Evolutionary conservation across 2,797 vertebrate species (phyloP).

Genomic region (Denticeps clupeoides): DNA sequence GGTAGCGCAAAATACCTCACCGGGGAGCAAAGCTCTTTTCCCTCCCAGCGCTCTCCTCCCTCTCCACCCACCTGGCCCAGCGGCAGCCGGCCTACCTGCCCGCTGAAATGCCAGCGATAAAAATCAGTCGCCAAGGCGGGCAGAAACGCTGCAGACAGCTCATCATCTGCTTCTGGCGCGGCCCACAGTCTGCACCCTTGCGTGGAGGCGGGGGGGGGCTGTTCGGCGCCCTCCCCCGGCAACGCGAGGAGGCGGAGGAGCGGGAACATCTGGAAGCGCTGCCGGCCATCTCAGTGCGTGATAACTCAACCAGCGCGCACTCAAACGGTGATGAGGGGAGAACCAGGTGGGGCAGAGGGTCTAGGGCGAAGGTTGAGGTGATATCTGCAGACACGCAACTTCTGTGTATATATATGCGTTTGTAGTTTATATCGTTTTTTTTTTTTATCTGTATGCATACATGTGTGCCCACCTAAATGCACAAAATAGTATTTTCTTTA

Average conservation of each 20-base stretch:
- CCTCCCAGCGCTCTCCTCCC: slow-evolving; percentile 8
- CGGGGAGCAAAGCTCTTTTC: too few relatives aligned
- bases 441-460: not conserved
- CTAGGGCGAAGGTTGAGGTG: slow-evolving; percentile 2
- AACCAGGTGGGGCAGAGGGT: too few relatives aligned
- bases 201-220: too few relatives aligned
- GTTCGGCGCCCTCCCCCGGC: too few relatives aligned
- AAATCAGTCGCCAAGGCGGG: too few relatives aligned
- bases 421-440: too few relatives aligned
- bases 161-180: slow-evolving; percentile 25
- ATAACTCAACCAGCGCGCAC: slow-evolving; percentile 16
- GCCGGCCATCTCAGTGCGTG: not conserved
- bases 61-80: slow-evolving; percentile 16
- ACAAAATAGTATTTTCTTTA: not conserved
- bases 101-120: slow-evolving; percentile 51
- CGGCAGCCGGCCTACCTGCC: slow-evolving; percentile 44
- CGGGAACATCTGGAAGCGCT: slow-evolving; percentile 24
- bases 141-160: slow-evolving; percentile 23
- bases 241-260: not conserved
- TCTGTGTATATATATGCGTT: too few relatives aligned
- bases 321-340: too few relatives aligned
- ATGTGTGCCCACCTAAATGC: not conserved
- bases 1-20: slow-evolving; percentile 41
- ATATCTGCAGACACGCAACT: too few relatives aligned
- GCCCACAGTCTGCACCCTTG: too few relatives aligned